These are phyloP conservation scores for Poeciliopsis gracilis DNA, from an alignment of 2,797 vertebrate genomes.

Conservation along the genomic window DNA sequence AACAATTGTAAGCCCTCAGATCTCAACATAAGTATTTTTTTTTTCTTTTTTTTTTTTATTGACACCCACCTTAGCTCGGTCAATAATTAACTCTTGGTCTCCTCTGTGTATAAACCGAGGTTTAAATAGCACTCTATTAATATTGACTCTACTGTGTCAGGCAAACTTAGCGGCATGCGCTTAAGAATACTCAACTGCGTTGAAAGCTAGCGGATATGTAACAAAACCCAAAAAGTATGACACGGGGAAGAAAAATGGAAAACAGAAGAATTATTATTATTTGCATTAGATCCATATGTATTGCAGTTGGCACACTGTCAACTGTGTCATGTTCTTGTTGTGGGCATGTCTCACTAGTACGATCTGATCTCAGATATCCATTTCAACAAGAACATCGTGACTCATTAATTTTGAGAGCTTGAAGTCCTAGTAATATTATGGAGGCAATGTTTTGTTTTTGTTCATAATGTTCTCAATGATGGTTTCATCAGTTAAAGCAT, in stretches of 20 bases:
- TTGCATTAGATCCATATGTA: neutral
- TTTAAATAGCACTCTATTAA: slow-evolving; percentile 79
- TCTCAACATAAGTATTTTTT: slow-evolving; percentile 46
- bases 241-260: slow-evolving; percentile 3
- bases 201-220: slow-evolving; percentile 71
- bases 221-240: slow-evolving; percentile 39
- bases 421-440: neutral
- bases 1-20: slow-evolving; percentile 50
- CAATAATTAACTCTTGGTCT: slow-evolving; percentile 74
- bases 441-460: slow-evolving; percentile 8
- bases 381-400: slow-evolving; percentile 1
- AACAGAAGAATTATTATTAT: neutral
- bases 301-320: neutral
- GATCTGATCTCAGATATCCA: slow-evolving; percentile 14
- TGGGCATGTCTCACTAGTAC: neutral
- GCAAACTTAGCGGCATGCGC: slow-evolving; percentile 72
- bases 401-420: slow-evolving; percentile 10
- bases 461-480: slow-evolving; percentile 2
- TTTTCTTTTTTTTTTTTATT: slow-evolving; percentile 46
- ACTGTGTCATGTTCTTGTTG: neutral
- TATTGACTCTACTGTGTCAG: slow-evolving; percentile 80
- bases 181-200: slow-evolving; percentile 75
- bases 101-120: slow-evolving; percentile 75
- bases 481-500: slow-evolving; percentile 15
- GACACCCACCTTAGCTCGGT: slow-evolving; percentile 58